Evolutionary conservation across 2,113 vertebrate genomes (phyloP).

Genomic region (Thunnus maccoyii): DNA sequence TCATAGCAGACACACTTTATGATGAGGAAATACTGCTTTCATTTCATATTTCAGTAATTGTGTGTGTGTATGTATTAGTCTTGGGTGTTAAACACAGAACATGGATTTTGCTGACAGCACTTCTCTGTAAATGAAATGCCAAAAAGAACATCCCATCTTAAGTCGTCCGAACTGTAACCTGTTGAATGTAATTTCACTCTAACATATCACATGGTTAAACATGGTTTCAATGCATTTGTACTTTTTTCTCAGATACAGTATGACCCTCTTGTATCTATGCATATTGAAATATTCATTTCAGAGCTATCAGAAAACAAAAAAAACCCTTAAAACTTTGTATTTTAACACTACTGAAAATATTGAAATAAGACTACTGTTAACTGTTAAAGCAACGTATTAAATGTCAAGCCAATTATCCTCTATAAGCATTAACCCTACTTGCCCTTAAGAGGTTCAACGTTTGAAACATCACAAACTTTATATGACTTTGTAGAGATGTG

Average conservation of each 20-base stretch:
- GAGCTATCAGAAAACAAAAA: neutral
- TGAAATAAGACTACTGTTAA: neutral
- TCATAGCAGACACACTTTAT: constrained; percentile 59
- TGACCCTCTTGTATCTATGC: neutral
- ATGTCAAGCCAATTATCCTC: constrained; percentile 35
- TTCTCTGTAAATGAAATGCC: constrained; percentile 36
- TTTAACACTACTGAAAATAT: constrained; percentile 9
- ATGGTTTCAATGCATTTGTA: neutral
- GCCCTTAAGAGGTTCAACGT: constrained; percentile 1
- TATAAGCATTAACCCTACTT: constrained; percentile 28
- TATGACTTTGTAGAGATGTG: neutral
- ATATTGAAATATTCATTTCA: constrained; percentile 7
- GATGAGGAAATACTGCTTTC: constrained; percentile 72
- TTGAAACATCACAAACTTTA: constrained; percentile 23
- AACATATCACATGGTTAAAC: neutral
- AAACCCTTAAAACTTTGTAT: neutral
- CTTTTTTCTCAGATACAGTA: neutral
- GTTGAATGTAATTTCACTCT: constrained; percentile 22
- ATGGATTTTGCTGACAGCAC: constrained; percentile 56
- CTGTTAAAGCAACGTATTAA: neutral
- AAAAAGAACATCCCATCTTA: constrained; percentile 40
- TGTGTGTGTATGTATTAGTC: constrained; percentile 45
- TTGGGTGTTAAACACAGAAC: constrained; percentile 55
- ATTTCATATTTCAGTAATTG: constrained; percentile 63
- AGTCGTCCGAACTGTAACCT: constrained; percentile 41